Conservation (phyloP, 2,113 vertebrate genomes). For the Pontoporia blainvillei region DNA sequence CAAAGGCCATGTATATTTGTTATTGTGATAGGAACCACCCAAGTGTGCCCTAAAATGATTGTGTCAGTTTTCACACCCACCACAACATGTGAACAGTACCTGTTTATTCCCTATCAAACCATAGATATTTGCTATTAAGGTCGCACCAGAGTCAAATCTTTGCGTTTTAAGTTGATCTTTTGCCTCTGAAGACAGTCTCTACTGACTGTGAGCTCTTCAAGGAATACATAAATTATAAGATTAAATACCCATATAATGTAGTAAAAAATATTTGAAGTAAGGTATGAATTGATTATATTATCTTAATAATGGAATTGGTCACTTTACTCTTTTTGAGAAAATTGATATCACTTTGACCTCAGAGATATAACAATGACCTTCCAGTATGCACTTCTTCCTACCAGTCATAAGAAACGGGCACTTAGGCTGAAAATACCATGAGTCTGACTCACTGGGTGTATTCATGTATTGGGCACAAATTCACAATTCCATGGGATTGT, state of each 20-base stretch:
- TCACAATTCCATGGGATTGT: background rate
- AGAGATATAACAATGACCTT: background rate
- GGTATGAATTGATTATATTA: background rate
- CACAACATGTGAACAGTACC: background rate
- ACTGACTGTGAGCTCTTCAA: background rate
- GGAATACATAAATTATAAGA: background rate
- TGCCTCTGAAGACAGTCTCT: background rate
- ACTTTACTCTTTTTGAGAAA: conserved; percentile 1
- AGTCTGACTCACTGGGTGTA: background rate
- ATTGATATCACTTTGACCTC: background rate
- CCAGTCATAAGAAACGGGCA: background rate
- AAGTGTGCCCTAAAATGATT: background rate
- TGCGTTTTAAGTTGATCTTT: background rate
- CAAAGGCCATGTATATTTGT: conserved; percentile 7
- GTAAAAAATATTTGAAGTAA: background rate
- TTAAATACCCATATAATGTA: background rate
- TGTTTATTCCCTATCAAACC: background rate
- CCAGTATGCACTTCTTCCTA: background rate
- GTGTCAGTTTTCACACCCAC: background rate
- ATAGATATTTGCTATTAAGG: background rate
- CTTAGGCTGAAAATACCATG: background rate
- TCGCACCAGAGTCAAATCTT: background rate
- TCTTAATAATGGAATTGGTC: background rate
- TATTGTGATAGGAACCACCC: background rate
- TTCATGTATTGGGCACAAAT: background rate